Percentiles rank a stretch among this genome's conserved stretches.
Evolutionary conservation across 2,797 vertebrate genomes (phyloP).

Genomic region (Halcyon badia): DNA sequence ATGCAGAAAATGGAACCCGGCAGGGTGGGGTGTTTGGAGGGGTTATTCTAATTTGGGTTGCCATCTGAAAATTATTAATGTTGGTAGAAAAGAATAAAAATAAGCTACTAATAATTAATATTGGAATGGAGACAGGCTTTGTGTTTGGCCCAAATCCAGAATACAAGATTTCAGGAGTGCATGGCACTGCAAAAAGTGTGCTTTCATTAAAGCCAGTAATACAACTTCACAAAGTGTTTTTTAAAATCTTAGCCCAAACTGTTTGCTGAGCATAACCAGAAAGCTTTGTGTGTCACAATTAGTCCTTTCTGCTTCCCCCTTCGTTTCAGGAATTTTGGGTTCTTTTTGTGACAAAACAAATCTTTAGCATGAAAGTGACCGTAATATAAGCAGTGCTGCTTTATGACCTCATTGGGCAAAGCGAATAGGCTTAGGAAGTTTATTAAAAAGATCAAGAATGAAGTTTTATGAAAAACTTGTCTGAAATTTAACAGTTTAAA

Average conservation of each 20-base stretch:
- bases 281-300: slow-evolving; percentile 47
- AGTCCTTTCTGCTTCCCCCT: slow-evolving; percentile 48
- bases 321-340: slow-evolving; percentile 23
- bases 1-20: slow-evolving; percentile 27
- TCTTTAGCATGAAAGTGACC: slow-evolving; percentile 70
- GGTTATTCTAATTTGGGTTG: slow-evolving; percentile 15
- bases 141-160: slow-evolving; percentile 28
- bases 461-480: not conserved
- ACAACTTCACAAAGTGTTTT: slow-evolving; percentile 15
- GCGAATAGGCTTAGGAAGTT: slow-evolving; percentile 52
- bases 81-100: slow-evolving; percentile 30
- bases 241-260: slow-evolving; percentile 21
- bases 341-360: slow-evolving; percentile 60
- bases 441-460: slow-evolving; percentile 59
- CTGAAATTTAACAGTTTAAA: not conserved
- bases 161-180: not conserved
- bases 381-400: slow-evolving; percentile 49
- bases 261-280: slow-evolving; percentile 65
- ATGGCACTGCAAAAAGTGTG: not conserved
- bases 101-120: slow-evolving; percentile 46
- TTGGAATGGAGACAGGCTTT: slow-evolving; percentile 14
- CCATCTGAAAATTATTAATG: slow-evolving; percentile 47
- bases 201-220: slow-evolving; percentile 36
- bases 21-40: not conserved
- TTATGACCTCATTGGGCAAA: slow-evolving; percentile 40